Base-by-base conservation (phyloP, 2,113 vertebrate species). In the Uria lomvia region DNA sequence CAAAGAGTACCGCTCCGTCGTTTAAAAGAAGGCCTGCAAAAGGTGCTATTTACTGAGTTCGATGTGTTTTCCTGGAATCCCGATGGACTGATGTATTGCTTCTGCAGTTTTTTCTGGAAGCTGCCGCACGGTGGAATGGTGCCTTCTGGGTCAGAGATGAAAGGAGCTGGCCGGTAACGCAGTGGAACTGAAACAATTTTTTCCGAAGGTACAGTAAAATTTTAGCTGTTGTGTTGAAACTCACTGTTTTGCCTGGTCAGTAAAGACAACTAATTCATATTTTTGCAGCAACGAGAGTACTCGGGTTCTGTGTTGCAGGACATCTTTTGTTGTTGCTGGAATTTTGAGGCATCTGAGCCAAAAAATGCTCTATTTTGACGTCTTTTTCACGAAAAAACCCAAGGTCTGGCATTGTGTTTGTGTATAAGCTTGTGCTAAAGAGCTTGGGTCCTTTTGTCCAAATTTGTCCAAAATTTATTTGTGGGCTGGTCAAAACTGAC, bases 101-200 rank as follows among this genome's bases (percentile, higher is more conserved):
- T 82, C 66, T 88, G 78, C 74, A 55, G 34, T 45, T 75, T 87
- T 29, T 56, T 68, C 75, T 95, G 96, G 78, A 86, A 79, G 55
- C 74, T 88, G 42, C 59, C 30, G 4, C 45, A 0, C 5, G 0
- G 6, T 92, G 92, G 88, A 82, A 15, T 63, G 19, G 55, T 86
- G 92, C 94, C 96, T 92, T 96, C 92, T 96, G 92, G 74, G 90
- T 93, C 88, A 93, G 90, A 96, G 92, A 94, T 92, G 81, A 96
- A 95, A 94, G 85, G 75, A 96, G 71, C 75, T 94, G 96, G 85
- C 88, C 78, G 47, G 85, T 15, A 65, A 26, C 45, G 23, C 67
- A 10, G 56, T 23, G 63, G 53, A 90, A 82, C 77, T 42, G 71
- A 53, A 88, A 59, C 34, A 13, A 1, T 66, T 86, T 94, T 87